A percentile compares a stretch with the other conserved stretches of the same genome.
phyloP scores from a whole-genome alignment of 2,888 invertebrate genomes.

The Scrobipalpa atriplicella region DNA sequence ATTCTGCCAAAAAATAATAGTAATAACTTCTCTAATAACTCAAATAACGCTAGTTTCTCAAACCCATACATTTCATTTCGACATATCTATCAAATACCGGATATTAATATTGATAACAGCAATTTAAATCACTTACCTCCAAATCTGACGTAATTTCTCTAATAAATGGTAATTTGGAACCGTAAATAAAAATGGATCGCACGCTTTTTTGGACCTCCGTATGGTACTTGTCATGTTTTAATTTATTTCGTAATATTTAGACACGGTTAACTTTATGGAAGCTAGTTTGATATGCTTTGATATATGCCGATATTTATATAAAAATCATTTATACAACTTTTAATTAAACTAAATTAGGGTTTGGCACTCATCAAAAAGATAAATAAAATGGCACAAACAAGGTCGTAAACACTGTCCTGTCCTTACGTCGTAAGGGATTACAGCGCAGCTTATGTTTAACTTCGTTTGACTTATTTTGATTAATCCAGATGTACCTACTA shows the following conservation, averaged over 20 bases:
- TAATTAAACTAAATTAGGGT: too few relatives aligned
- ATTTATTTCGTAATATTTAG: too few relatives aligned
- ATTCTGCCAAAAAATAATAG: too few relatives aligned
- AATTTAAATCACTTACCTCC: conserved; percentile 23
- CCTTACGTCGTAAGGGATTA: too few relatives aligned
- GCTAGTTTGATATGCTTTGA: too few relatives aligned
- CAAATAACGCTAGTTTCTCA: neutral
- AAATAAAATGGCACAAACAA: too few relatives aligned
- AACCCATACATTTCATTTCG: conserved; percentile 6
- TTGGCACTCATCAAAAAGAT: too few relatives aligned
- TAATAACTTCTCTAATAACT: neutral
- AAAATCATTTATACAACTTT: too few relatives aligned
- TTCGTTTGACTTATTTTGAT: neutral
- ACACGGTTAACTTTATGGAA: too few relatives aligned
- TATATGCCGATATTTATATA: too few relatives aligned
- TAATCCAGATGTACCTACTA: neutral
- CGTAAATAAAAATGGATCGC: conserved; percentile 22
- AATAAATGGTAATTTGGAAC: conserved; percentile 22
- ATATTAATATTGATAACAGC: conserved; percentile 22
- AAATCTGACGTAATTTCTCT: conserved; percentile 15
- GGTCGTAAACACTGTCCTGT: too few relatives aligned
- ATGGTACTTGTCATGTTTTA: neutral
- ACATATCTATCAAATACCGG: conserved; percentile 15
- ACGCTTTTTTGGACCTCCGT: neutral
- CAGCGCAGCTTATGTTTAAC: too few relatives aligned